Evolutionary conservation across 2,113 vertebrate species (phyloP), one percentile per base, ranked within the genome.

Genomic region (Etheostoma cragini): DNA sequence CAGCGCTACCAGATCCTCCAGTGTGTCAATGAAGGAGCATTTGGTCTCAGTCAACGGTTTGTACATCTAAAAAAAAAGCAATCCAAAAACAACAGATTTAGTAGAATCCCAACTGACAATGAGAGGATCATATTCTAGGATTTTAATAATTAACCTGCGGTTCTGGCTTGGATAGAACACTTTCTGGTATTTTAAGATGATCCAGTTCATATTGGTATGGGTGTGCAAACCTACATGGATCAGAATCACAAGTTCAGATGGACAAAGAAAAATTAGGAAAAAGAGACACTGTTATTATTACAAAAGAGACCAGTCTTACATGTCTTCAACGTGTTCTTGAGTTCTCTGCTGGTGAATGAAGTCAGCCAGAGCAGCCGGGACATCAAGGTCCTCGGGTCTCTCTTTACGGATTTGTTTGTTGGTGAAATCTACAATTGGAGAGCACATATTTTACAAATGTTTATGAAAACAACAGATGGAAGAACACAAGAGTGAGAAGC

Each of bases 121-220:
- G 4, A 62, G 3, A 33, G 17, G 15, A 19, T 33, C 14, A 1
- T 8, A 46, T 6, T 4, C 45, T 0, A 60, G 1, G 0, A n/a
- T 26, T 10, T 54, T 4, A 2, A 24, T 7, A 45, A 24, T 88
- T 69, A 67, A 97, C 98, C 96, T 98, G 96, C 17, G 95, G 94
- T 12, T 97, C 94, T 38, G 96, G 95, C 80, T 96, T 98, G 22
- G 93, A 88, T 13, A 96, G 91, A 63, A 96, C 89, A 38, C 16
- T 91, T n/a, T 97, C 97, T 22, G 95, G 85, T 63, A 96, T 87
- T 12, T 90, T 91, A 63, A 98, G 95, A 91, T 95, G 97, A 46
- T 98, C 96, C 56, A 99, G 80, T 65, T 99, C 98, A 88, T 97
- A 96, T 11, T 97, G 97, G 80, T 99, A 99, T 6, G 98, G 98